Evolutionary conservation across 2,888 invertebrate genomes (phyloP), one percentile per base, ranked within the genome.

Genomic region (Parelbella ahira): DNA sequence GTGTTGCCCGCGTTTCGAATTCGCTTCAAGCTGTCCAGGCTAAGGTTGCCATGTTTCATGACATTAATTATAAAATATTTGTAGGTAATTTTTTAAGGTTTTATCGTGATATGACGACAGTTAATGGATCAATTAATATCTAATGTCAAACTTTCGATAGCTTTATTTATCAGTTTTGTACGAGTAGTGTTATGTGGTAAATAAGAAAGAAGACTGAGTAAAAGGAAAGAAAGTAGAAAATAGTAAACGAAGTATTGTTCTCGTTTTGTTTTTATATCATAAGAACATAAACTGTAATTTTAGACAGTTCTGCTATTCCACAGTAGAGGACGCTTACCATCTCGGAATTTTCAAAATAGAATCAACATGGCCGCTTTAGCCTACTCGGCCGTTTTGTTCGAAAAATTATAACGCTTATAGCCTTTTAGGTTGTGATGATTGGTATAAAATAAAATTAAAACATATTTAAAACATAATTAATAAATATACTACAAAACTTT

Each of bases 41-140:
- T 36, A 42, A 42, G 23, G 34, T 42, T 42, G 42, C 42, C 34
- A 42, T 42, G 42, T 29, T 15, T 21, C 4, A 15, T 20, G 18
- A 29, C 18, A 13, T 9, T 6, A n/a, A n/a, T n/a, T n/a, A n/a
- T n/a, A n/a, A n/a, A n/a, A 9, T 8, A 8, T 12, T 13, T 12
- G 19, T 32, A 21, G 13, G 12, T 37, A 12, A 27, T 19, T 27
- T 12, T 10, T 11, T 37, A 11, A 37, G 6, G 7, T 12, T 30
- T 6, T 29, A 30, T 30, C 30, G 30, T 30, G 32, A 32, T 32
- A 32, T 32, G 8, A 11, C 30, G 6, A n/a, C n/a, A n/a, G 19
- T 8, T 30, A 10, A 32, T 21, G 32, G 21, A 32, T 32, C 32
- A 32, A 32, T 12, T 20, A n/a, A n/a, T n/a, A n/a, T n/a, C n/a